Percentiles rank a stretch among this genome's conserved stretches.
These are phyloP conservation scores for Tiliqua scincoides DNA, from an alignment of 2,113 vertebrate species.

Conservation along the genomic window DNA sequence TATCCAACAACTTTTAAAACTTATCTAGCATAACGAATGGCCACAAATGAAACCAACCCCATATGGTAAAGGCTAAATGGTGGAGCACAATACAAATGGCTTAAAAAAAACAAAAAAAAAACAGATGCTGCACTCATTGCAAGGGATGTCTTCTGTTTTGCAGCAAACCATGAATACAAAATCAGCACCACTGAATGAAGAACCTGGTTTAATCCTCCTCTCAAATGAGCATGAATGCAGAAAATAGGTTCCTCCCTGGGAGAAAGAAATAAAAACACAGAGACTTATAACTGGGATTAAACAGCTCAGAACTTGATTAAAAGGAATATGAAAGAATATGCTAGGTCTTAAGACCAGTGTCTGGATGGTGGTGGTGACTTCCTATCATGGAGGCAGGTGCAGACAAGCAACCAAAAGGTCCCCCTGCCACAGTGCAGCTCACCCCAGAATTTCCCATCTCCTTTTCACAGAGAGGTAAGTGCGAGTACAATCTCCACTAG, in stretches of 20 bases:
- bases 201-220: constrained; percentile 42
- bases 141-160: constrained; percentile 54
- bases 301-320: neutral
- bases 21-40: constrained; percentile 60
- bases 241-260: constrained; percentile 15
- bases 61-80: constrained; percentile 58
- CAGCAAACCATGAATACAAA: constrained; percentile 47
- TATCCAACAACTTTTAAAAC: constrained; percentile 57
- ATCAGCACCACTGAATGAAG: constrained; percentile 35
- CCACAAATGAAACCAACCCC: constrained; percentile 64
- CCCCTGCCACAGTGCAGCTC: neutral
- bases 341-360: neutral
- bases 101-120: constrained; percentile 47
- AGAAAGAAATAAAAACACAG: neutral
- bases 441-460: neutral
- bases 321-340: neutral
- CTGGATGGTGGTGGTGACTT: neutral
- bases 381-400: neutral
- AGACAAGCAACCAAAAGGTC: neutral
- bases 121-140: constrained; percentile 55
- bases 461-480: neutral
- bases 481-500: neutral
- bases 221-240: constrained; percentile 36
- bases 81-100: constrained; percentile 57
- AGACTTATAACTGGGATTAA: neutral